Evolutionary conservation across 2,113 vertebrate species (phyloP).

Genomic region (Ornithorhynchus anatinus): DNA sequence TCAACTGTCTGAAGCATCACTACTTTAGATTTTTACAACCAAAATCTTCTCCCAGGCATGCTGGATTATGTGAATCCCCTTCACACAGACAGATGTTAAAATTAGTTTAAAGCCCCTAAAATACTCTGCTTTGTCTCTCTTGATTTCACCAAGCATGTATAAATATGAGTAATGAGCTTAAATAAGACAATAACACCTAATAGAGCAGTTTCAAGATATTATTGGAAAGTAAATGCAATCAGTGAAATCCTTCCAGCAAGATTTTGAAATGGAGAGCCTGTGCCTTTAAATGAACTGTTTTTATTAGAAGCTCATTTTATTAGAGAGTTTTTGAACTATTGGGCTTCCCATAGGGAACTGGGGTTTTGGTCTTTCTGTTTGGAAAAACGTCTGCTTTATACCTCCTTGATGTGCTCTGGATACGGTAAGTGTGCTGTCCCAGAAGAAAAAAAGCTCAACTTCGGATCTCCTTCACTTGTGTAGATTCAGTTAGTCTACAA

Average conservation of each 20-base stretch:
- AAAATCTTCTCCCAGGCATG: neutral
- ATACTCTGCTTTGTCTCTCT: neutral
- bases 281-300: neutral
- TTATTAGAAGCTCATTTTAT: conserved; percentile 24
- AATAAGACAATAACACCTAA: neutral
- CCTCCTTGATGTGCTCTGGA: neutral
- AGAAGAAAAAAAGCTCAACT: neutral
- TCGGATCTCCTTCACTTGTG: neutral
- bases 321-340: neutral
- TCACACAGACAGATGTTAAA: conserved; percentile 9
- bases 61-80: neutral
- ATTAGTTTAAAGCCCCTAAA: neutral
- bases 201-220: neutral
- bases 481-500: conserved; percentile 39
- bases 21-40: neutral
- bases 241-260: neutral
- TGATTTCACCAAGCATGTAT: conserved; percentile 3
- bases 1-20: conserved; percentile 12
- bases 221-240: conserved; percentile 9
- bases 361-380: conserved; percentile 37
- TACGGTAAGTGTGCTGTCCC: neutral
- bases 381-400: conserved; percentile 16
- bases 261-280: neutral
- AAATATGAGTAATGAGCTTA: neutral
- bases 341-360: neutral